These are phyloP conservation scores for Meliscaeva auricollis DNA, from an alignment of 2,888 invertebrate species.

Conservation along the genomic window DNA sequence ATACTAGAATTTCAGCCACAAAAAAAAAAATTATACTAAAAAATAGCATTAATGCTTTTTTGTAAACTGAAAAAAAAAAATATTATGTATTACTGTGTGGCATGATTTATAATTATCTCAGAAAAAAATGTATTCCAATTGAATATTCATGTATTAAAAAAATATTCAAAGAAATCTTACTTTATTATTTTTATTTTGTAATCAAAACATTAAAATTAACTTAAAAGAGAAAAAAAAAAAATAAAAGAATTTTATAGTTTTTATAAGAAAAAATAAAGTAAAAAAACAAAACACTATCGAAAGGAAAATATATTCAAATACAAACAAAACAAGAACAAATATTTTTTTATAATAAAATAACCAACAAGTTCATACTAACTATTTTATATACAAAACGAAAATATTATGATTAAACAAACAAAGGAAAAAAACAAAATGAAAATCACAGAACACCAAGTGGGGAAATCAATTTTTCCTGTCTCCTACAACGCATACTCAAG, in stretches of 20 bases:
- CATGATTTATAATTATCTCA: constrained; percentile 37
- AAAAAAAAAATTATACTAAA: constrained; percentile 39
- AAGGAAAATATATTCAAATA: constrained; percentile 41
- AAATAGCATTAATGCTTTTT: constrained; percentile 63
- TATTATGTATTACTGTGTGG: constrained; percentile 22
- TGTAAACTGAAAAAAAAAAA: constrained; percentile 29
- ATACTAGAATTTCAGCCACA: constrained; percentile 53
- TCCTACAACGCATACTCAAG: constrained; percentile 29
- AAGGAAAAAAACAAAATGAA: constrained; percentile 31
- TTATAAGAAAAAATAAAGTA: constrained; percentile 23
- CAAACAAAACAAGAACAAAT: constrained; percentile 29
- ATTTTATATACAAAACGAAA: constrained; percentile 62
- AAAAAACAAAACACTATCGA: constrained; percentile 20
- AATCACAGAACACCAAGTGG: constrained; percentile 25
- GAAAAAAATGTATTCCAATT: constrained; percentile 58
- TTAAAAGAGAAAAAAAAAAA: constrained; percentile 30
- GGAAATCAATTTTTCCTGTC: constrained; percentile 21
- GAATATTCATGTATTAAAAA: constrained; percentile 61
- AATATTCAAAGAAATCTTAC: constrained; percentile 53
- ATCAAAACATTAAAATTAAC: constrained; percentile 46
- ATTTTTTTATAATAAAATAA: constrained; percentile 68
- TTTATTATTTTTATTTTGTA: constrained; percentile 49
- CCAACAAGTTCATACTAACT: constrained; percentile 58
- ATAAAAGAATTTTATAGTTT: constrained; percentile 32
- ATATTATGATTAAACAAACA: constrained; percentile 36